A percentile compares a stretch with the other conserved stretches of the same genome.
Conservation (phyloP, 1,140 invertebrate species). For the Platyura marginata region DNA sequence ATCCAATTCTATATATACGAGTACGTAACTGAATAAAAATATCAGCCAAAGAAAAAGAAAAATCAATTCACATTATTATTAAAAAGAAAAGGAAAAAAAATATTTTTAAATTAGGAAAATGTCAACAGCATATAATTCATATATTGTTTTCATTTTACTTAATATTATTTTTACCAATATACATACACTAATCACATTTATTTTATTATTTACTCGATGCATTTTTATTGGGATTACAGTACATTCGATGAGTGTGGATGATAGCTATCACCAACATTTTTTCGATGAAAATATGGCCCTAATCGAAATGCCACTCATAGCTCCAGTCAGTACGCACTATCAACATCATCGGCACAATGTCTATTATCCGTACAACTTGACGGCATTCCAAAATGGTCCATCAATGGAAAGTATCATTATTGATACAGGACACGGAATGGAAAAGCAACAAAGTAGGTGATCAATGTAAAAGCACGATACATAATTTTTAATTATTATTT, state of each 20-base stretch:
- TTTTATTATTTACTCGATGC: slow-evolving; percentile 4
- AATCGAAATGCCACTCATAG: slow-evolving; percentile 24
- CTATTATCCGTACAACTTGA: slow-evolving; percentile 24
- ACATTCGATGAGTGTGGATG: slow-evolving; percentile 26
- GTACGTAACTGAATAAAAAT: no score
- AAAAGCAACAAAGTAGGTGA: slow-evolving; percentile 2
- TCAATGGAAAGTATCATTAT: slow-evolving; percentile 5
- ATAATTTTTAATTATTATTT: no score
- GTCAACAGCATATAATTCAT: no score
- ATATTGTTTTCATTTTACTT: no score
- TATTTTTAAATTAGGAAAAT: no score
- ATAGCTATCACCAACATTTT: slow-evolving; percentile 21
- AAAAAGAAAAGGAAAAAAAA: no score
- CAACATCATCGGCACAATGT: slow-evolving; percentile 14
- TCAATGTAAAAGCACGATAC: no score
- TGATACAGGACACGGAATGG: not conserved
- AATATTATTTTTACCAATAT: slow-evolving; percentile 11
- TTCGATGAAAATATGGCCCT: slow-evolving; percentile 25
- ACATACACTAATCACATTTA: slow-evolving; percentile 8
- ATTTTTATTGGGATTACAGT: slow-evolving; percentile 15
- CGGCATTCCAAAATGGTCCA: slow-evolving; percentile 20
- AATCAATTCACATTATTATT: no score
- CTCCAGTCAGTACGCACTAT: slow-evolving; percentile 17
- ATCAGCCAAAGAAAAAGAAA: no score
- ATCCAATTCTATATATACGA: no score